Base-by-base conservation (phyloP, 2,113 vertebrate genomes). In the Sylvilagus bachmani region DNA sequence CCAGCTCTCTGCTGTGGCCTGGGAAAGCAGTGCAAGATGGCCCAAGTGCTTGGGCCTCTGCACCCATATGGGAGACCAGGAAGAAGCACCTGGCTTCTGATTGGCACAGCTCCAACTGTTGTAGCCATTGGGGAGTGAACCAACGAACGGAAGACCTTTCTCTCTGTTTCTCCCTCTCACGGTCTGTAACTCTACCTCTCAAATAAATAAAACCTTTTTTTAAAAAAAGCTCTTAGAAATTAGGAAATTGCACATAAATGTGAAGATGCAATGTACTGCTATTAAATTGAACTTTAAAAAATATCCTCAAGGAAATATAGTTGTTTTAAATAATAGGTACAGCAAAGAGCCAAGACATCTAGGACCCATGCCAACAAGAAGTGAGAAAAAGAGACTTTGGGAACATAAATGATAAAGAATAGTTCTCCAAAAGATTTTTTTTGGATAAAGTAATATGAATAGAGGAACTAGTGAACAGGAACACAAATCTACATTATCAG, bases 241-340 rank as follows among this genome's bases (percentile, higher is more conserved):
- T 74, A 86, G 38, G 24, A 88, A 88, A 70, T 67, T 19, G 22
- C 31, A 27, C 29, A 36, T 17, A 82, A 58, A 69, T 55, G 17
- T 81, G 49, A 71, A 86, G 58, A 74, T 19, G 2, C 8, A 33
- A 5, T 58, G 25, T 13, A 78, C 27, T 62, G 22, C 44, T 67
- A 25, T 81, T 24, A 84, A 55, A 62, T 73, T 85, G 84, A 70
- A 21, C 61, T 69, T 31, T 80, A 49, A 62, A 66, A 91, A 51
- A 53, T 33, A 7, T 91, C 67, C 14, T 78, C 22, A 61, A 93
- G 25, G 73, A 67, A 87, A 44, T 90, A 38, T 58, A 75, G 55
- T 85, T 88, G 19, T 69, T 79, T 88, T 53, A 91, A 94, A 77
- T 71, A 82, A 12, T 44, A 71, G 85, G 66, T 33, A 86, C 25